Conservation (phyloP, 2,113 vertebrate genomes). For the Ciconia stormi region DNA sequence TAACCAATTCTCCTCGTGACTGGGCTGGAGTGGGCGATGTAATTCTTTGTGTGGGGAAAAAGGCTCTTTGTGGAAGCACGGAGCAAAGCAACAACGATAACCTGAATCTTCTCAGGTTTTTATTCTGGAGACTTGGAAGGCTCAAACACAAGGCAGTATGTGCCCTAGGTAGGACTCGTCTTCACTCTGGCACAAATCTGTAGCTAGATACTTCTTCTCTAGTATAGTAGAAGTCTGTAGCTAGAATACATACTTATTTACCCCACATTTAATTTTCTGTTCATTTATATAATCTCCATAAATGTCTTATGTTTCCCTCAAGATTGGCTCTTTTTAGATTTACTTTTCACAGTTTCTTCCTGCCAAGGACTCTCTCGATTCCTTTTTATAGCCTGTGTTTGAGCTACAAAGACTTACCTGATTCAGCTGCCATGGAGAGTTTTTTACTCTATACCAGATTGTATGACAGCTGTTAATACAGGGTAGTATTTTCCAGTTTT, state of each 20-base stretch:
- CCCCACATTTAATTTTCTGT: neutral
- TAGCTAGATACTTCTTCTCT: neutral
- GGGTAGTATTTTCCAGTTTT: neutral
- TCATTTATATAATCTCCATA: neutral
- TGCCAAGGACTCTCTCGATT: neutral
- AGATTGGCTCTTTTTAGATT: neutral
- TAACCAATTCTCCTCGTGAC: conserved; percentile 9
- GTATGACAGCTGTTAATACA: neutral
- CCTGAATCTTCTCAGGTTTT: neutral
- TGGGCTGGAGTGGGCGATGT: neutral
- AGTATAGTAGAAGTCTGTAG: neutral
- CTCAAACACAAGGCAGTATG: neutral
- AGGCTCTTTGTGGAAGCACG: neutral
- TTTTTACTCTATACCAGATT: neutral
- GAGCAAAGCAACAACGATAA: neutral
- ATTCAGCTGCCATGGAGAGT: neutral
- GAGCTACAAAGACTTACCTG: neutral
- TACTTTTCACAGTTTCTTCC: neutral
- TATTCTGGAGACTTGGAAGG: neutral
- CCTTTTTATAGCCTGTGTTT: neutral
- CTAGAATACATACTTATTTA: neutral
- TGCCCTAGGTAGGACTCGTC: neutral
- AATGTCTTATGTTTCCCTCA: neutral
- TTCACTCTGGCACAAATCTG: neutral
- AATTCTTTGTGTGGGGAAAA: neutral